A percentile compares a stretch with the other conserved stretches of the same genome.
Evolutionary conservation across 1,140 invertebrate species (phyloP).

Genomic region (Euwallacea similis): DNA sequence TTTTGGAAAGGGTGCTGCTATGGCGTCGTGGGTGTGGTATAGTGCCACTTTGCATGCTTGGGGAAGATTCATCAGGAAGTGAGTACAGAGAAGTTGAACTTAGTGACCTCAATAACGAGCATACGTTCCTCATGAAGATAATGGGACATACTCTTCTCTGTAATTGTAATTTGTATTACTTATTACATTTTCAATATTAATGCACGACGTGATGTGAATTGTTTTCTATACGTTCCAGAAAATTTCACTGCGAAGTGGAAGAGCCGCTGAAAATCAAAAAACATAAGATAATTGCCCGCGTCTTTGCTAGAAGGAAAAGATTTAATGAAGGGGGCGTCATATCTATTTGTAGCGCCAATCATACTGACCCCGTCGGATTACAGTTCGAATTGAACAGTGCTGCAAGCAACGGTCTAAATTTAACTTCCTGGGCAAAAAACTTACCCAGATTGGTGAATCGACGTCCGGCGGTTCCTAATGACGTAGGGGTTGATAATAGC

Average conservation of each 20-base stretch:
- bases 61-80: conserved; percentile 82
- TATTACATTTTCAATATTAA: neutral
- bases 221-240: conserved; percentile 53
- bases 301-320: conserved; percentile 84
- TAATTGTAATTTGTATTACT: neutral
- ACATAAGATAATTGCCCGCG: conserved; percentile 88
- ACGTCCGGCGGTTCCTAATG: conserved; percentile 72
- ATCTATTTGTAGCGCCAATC: conserved; percentile 83
- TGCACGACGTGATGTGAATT: no score
- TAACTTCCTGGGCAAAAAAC: conserved; percentile 84
- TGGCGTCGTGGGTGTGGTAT: conserved; percentile 93
- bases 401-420: conserved; percentile 70
- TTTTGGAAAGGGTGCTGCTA: conserved; percentile 82
- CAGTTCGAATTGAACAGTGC: conserved; percentile 82
- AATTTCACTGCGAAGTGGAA: conserved; percentile 69
- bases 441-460: conserved; percentile 82
- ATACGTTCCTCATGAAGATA: no score
- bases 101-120: no score
- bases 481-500: conserved; percentile 62
- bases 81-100: conserved; percentile 41
- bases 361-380: conserved; percentile 87
- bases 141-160: neutral
- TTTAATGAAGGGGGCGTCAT: conserved; percentile 80
- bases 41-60: conserved; percentile 78
- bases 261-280: conserved; percentile 77